Evolutionary conservation across 2,888 invertebrate species (phyloP).

Genomic region (Leptogaster cylindrica): DNA sequence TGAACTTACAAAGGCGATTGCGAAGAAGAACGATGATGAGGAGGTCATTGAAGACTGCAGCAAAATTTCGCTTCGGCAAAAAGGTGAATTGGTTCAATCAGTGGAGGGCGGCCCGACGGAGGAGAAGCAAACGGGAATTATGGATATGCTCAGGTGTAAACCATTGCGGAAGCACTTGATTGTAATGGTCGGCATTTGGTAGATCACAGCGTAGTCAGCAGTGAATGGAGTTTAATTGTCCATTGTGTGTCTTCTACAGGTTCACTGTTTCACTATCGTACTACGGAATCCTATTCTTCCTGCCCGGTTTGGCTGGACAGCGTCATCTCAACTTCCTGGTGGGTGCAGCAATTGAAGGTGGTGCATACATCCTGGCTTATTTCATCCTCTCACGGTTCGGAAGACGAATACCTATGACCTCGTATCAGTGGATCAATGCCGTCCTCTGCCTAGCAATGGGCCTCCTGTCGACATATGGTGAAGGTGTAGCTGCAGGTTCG

Average conservation of each 20-base stretch:
- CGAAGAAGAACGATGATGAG: conserved; percentile 53
- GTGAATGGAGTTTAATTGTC: not conserved
- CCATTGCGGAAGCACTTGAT: conserved; percentile 49
- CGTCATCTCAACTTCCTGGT: conserved; percentile 63
- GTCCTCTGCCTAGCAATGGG: conserved; percentile 59
- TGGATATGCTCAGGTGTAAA: conserved; percentile 43
- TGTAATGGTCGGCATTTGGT: conserved; percentile 54
- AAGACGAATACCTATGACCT: conserved; percentile 60
- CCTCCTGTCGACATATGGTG: conserved; percentile 48
- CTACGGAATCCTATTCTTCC: conserved; percentile 60
- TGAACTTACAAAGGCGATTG: conserved; percentile 55
- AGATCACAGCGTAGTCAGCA: not conserved
- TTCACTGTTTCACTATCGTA: conserved; percentile 62
- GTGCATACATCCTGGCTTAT: conserved; percentile 59
- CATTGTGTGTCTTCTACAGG: conserved; percentile 40
- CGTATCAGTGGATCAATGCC: conserved; percentile 60
- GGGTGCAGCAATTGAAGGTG: conserved; percentile 63
- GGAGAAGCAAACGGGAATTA: conserved; percentile 13
- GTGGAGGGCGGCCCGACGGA: not conserved
- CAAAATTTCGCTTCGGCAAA: conserved; percentile 30
- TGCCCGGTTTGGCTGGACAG: conserved; percentile 61
- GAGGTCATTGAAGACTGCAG: conserved; percentile 47
- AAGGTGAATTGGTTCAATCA: not conserved
- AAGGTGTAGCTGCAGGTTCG: conserved; percentile 39
- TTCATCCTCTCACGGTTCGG: conserved; percentile 60